Conservation (phyloP, 2,797 vertebrate genomes). For the Acanthiza pusilla region DNA sequence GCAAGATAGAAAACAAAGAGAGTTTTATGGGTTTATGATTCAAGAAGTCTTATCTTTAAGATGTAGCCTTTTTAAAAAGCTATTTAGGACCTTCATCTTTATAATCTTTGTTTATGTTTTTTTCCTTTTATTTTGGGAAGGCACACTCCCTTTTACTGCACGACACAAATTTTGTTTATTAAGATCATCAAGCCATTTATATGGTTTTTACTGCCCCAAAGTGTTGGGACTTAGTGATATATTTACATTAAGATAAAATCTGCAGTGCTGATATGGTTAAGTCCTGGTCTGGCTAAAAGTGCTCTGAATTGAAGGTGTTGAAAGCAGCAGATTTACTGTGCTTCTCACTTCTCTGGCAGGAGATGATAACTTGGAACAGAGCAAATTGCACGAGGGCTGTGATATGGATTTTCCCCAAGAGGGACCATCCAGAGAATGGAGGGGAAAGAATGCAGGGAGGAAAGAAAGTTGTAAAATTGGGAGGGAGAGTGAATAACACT, state of each 20-base stretch:
- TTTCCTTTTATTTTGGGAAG: neutral
- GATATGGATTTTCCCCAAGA: neutral
- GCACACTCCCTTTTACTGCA: neutral
- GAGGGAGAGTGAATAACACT: neutral
- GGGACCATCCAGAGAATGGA: neutral
- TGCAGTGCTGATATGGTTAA: neutral
- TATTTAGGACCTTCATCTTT: neutral
- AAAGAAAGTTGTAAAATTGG: neutral
- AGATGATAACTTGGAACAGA: neutral
- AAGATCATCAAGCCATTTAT: neutral
- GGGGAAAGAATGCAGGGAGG: neutral
- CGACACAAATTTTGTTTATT: neutral
- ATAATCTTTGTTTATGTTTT: neutral
- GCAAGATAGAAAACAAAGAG: neutral
- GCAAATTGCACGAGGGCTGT: neutral
- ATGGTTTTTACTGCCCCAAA: neutral
- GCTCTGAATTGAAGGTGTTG: neutral
- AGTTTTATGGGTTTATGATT: neutral
- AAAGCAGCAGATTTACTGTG: slow-evolving; percentile 19
- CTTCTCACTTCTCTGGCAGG: slow-evolving; percentile 7
- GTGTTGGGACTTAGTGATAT: neutral
- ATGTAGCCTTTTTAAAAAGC: neutral
- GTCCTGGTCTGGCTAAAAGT: neutral
- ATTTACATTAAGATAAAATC: neutral
- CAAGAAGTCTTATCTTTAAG: neutral